These are phyloP conservation scores for Seladonia tumulorum DNA, from an alignment of 2,888 invertebrate genomes.

Conservation along the genomic window DNA sequence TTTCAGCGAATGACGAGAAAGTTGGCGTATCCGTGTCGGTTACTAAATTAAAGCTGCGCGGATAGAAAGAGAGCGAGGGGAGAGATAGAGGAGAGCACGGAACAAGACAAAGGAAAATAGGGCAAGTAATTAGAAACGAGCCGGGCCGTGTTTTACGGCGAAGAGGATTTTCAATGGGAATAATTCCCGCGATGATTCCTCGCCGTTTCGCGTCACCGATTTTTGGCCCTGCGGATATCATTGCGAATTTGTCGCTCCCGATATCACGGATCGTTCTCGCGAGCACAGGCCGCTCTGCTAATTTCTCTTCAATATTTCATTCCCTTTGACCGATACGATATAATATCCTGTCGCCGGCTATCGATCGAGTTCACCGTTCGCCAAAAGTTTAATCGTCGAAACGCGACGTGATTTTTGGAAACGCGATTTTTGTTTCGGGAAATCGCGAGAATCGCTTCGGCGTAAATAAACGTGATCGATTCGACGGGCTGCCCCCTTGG, in stretches of 20 bases:
- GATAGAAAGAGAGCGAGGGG: not conserved
- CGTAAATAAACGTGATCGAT: conserved; percentile 31
- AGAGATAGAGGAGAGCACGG: conserved; percentile 26
- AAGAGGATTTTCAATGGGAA: conserved; percentile 56
- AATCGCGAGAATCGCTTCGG: not conserved
- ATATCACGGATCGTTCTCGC: not conserved
- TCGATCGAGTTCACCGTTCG: not conserved
- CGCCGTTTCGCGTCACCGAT: conserved; percentile 45
- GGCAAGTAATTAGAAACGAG: conserved; percentile 61
- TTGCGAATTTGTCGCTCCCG: conserved; percentile 37
- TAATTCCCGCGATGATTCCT: conserved; percentile 62
- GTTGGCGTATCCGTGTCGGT: conserved; percentile 39
- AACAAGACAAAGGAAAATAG: conserved; percentile 61
- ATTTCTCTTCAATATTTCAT: not conserved
- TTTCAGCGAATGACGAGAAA: conserved; percentile 37
- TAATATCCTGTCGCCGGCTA: not conserved
- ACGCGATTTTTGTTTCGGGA: not conserved
- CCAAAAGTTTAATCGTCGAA: not conserved
- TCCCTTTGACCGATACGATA: not conserved
- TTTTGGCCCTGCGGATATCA: conserved; percentile 30
- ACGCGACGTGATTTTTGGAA: not conserved
- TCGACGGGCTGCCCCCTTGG: conserved; percentile 23
- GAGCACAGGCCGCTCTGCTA: not conserved
- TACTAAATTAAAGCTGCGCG: conserved; percentile 47
- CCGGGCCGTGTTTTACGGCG: conserved; percentile 40